Evolutionary conservation across 2,797 vertebrate genomes (phyloP), one percentile per base, ranked within the genome.

Genomic region (Botia kubotai): DNA sequence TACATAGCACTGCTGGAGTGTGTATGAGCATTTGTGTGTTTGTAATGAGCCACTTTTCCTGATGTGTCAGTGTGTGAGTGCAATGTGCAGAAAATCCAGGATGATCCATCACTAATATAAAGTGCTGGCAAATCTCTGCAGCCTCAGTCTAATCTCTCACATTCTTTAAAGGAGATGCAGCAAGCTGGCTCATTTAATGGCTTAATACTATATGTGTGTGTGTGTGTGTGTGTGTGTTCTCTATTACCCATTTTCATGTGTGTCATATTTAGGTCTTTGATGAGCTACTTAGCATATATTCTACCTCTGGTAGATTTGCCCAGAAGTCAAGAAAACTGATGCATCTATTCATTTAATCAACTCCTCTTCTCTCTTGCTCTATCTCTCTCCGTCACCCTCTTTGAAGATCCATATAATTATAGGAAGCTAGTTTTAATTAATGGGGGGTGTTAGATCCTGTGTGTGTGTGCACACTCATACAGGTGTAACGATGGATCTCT

Each of bases 31-130:
- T 82, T 76, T 33, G 29, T 83, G 73, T 76, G 81, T 71, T 72
- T 17, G 70, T 58, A 79, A 85, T 85, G 81, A 83, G 78, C 75
- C 33, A 17, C 21, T 58, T 74, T 43, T 81, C 26, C 71, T 80
- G 79, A 78, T 72, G 63, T 65, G 72, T 33, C 39, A 67, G 79
- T 50, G 80, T 85, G 71, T 39, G 66, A 52, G 83, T 68, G 52
- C 74, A 84, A 80, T 84, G 82, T 58, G 53, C 81, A 87, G 89
- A 90, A 93, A 93, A 93, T 94, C 92, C 90, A 84, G 89, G 92
- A 92, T 93, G 92, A 93, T 92, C 91, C 74, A 74, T 83, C 80
- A 86, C 87, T 94, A 94, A 95, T 94, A 90, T 92, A 87, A 87
- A 81, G 85, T 81, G 84, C 6, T 52, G 72, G 33, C 84, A 83